Conservation (phyloP, 2,888 invertebrate species). For the Heliconius erato region DNA sequence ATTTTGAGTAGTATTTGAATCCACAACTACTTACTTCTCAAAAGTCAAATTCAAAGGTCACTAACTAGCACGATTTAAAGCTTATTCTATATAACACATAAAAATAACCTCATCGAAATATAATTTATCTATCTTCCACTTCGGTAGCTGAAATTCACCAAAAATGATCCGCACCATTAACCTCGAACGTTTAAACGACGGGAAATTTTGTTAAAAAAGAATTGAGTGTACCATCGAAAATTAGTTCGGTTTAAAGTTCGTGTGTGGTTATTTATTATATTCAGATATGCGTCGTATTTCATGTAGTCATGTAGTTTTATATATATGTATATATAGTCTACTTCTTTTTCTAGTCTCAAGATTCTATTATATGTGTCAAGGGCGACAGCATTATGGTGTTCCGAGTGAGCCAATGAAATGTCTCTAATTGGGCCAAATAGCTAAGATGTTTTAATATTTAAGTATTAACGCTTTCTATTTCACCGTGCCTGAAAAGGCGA, state of each 20-base stretch:
- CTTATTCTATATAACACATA: neutral
- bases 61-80: neutral
- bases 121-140: constrained; percentile 80
- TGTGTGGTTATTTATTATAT: constrained; percentile 12
- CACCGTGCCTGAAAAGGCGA: neutral
- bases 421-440: no score
- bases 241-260: constrained; percentile 17
- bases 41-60: neutral
- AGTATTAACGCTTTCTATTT: neutral
- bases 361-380: no score
- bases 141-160: constrained; percentile 73
- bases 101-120: constrained; percentile 50
- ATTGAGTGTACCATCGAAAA: constrained; percentile 14
- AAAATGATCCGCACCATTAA: constrained; percentile 79
- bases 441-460: neutral
- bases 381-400: no score
- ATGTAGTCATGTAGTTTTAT: no score
- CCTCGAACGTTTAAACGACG: constrained; percentile 66
- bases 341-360: no score
- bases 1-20: no score
- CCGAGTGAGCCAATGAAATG: no score
- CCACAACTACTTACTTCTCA: neutral
- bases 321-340: no score
- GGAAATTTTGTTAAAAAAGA: constrained; percentile 45
- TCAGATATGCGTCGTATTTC: neutral